A percentile compares a stretch with the other conserved stretches of the same genome.
Conservation (phyloP, 2,888 invertebrate species). For the Heteropelma amictum region DNA sequence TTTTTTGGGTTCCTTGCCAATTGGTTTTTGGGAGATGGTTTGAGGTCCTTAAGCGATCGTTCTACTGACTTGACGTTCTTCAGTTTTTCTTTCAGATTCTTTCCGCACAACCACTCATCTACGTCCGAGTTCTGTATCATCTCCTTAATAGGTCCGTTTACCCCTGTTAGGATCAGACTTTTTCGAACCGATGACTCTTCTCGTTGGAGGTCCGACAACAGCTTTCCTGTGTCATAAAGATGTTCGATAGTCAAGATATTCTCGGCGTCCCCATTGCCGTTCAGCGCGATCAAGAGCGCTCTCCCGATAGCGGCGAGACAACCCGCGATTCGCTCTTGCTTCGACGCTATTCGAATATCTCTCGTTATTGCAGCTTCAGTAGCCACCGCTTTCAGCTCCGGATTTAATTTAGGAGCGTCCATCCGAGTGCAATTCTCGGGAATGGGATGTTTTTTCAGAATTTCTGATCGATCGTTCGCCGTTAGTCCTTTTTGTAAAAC, state of each 20-base stretch:
- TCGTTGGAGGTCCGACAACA: slow-evolving; percentile 24
- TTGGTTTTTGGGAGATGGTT: slow-evolving; percentile 18
- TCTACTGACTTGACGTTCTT: slow-evolving; percentile 24
- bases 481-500: slow-evolving; percentile 13
- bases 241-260: slow-evolving; percentile 16
- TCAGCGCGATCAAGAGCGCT: slow-evolving; percentile 8
- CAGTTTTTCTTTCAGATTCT: slow-evolving; percentile 20
- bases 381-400: slow-evolving; percentile 21
- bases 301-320: slow-evolving; percentile 21
- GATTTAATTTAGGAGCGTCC: slow-evolving; percentile 18
- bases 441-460: slow-evolving; percentile 31
- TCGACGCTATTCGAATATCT: slow-evolving; percentile 23
- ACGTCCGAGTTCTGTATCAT: slow-evolving; percentile 10
- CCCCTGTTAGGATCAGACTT: slow-evolving; percentile 10
- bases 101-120: slow-evolving; percentile 33
- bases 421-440: slow-evolving; percentile 31
- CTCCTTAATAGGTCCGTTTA: slow-evolving; percentile 15
- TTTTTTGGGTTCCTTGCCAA: slow-evolving; percentile 28
- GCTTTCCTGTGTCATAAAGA: slow-evolving; percentile 19
- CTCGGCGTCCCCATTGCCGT: slow-evolving; percentile 15
- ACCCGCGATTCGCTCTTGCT: slow-evolving; percentile 24
- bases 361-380: slow-evolving; percentile 28
- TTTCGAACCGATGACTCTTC: slow-evolving; percentile 26
- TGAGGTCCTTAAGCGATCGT: slow-evolving; percentile 34
- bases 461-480: slow-evolving; percentile 24